Evolutionary conservation across 2,113 vertebrate genomes (phyloP), one percentile per base, ranked within the genome.

Genomic region (Alces alces): DNA sequence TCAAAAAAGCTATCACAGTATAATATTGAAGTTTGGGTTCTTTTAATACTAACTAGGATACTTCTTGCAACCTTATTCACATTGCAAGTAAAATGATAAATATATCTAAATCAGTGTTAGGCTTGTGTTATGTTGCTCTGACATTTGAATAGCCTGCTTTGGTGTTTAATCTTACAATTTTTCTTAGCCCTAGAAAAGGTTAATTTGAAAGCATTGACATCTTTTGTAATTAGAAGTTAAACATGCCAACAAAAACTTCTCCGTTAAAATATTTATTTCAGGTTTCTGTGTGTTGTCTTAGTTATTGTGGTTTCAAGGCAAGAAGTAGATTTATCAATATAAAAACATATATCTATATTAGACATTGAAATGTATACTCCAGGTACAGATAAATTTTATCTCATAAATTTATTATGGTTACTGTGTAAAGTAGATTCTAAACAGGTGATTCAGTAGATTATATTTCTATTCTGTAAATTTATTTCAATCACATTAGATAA

Each of bases 231-330:
- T 86, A 64, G 60, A 97, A 54, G 30, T 66, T 82, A 97, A 84
- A 87, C 27, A 55, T 95, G n/a, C 30, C 87, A 87, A 36, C 30
- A n/a, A 61, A 86, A 33, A 70, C 11, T 4, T 73, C 5, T 80
- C 36, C 91, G 3, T 92, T 88, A 91, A 61, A 97, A 64, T 96
- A 89, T 96, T 89, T 93, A 9, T 76, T 93, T 94, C 17, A 87
- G 25, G 4, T 61, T 95, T 96, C 73, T 28, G 64, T 73, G 36
- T 25, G 19, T 78, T 80, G 54, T 57, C 15, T 79, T 96, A 66
- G 16, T 79, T 93, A 78, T 39, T 36, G 27, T 94, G 45, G 15
- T 89, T 88, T 85, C 14, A 88, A 85, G 30, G 45, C 23, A 55
- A 58, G 79, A 92, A 60, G 8, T 82, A 45, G 19, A 84, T 92